Conservation (phyloP, 2,113 vertebrate species). For the Calonectris borealis region DNA sequence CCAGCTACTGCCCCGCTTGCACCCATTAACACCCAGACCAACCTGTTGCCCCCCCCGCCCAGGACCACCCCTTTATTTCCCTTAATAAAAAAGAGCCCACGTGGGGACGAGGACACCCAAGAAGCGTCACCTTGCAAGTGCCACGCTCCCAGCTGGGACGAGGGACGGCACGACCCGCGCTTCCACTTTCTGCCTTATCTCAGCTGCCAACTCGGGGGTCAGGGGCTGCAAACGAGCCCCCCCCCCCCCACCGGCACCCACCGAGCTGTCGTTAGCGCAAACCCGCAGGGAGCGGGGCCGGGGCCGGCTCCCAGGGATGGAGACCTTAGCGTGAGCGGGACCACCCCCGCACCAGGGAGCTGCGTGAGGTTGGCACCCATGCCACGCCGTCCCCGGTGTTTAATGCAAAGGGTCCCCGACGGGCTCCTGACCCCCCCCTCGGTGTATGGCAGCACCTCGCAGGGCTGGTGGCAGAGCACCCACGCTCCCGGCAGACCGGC, state of each 20-base stretch:
- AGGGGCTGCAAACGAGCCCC: neutral
- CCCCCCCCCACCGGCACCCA: fast-evolving
- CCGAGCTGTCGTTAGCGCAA: neutral
- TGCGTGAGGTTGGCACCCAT: neutral
- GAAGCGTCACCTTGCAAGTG: neutral
- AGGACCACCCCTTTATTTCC: neutral
- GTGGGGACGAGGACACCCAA: neutral
- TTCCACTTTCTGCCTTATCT: neutral
- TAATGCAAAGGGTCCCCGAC: too few relatives aligned
- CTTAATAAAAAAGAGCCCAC: neutral
- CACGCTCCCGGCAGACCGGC: neutral
- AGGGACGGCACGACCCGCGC: neutral
- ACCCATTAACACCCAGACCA: neutral
- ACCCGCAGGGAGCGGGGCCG: neutral
- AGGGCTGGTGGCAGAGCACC: neutral
- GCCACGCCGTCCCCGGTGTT: too few relatives aligned
- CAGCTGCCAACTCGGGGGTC: neutral
- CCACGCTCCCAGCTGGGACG: fast-evolving
- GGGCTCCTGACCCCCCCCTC: neutral
- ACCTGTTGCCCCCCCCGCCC: too few relatives aligned
- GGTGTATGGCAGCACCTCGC: fast-evolving
- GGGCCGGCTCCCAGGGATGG: neutral
- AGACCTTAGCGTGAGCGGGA: fast-evolving
- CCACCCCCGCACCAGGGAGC: neutral
- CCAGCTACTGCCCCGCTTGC: neutral